A percentile compares a stretch with the other conserved stretches of the same genome.
Evolutionary conservation across 1,140 invertebrate species (phyloP).

Genomic region (Hycleus cichorii): DNA sequence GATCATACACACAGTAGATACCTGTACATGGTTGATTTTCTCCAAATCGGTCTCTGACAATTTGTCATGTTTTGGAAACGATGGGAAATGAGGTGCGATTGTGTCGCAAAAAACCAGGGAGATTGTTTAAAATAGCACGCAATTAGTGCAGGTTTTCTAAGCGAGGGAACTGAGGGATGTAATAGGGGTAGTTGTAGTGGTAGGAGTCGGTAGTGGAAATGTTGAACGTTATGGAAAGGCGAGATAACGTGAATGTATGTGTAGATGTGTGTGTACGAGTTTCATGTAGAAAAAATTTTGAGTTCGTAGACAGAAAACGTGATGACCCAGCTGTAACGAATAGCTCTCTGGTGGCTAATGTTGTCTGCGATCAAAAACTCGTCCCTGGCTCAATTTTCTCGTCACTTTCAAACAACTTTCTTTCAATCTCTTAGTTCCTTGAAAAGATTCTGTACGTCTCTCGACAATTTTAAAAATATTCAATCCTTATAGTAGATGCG

Average conservation of each 20-base stretch:
- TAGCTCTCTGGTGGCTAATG: slow-evolving; percentile 29
- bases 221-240: not conserved
- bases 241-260: not conserved
- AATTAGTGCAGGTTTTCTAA: too few relatives aligned
- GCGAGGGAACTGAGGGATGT: not conserved
- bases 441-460: slow-evolving; percentile 21
- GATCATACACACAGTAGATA: too few relatives aligned
- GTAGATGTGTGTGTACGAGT: not conserved
- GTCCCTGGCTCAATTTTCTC: slow-evolving; percentile 29
- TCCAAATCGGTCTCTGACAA: too few relatives aligned
- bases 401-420: slow-evolving; percentile 31
- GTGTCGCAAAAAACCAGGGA: too few relatives aligned
- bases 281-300: slow-evolving; percentile 8
- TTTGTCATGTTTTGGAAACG: too few relatives aligned
- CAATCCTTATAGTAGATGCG: too few relatives aligned
- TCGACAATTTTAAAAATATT: slow-evolving; percentile 16
- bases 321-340: slow-evolving; percentile 27
- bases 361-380: slow-evolving; percentile 29
- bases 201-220: slow-evolving; percentile 6
- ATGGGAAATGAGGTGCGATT: too few relatives aligned
- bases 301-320: slow-evolving; percentile 18
- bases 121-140: too few relatives aligned
- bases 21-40: too few relatives aligned
- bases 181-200: not conserved
- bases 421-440: slow-evolving; percentile 27